Evolutionary conservation across 2,113 vertebrate genomes (phyloP), one percentile per base, ranked within the genome.

Genomic region (Ictidomys tridecemlineatus): DNA sequence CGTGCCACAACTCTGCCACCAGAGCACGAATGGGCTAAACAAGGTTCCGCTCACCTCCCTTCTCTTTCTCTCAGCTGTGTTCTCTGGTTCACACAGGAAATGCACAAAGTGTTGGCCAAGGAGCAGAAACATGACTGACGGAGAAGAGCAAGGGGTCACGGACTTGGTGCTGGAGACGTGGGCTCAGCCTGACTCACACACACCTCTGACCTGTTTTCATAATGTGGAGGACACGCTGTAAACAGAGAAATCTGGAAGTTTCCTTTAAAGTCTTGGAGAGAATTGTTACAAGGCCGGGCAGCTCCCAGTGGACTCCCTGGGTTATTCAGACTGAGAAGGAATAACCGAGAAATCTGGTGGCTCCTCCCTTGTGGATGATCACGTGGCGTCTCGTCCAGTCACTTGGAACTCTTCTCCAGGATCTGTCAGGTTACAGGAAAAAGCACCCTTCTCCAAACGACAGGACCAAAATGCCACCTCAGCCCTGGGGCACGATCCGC

Each of bases 211-310:
- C 79, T 70, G 87, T 78, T 78, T 97, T 94, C 13, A 61, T 85
- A 17, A 63, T 72, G n/a, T 77, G 70, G 53, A 84, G 83, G 77
- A 72, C 39, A 85, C 90, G 94, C 94, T 76, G 78, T 78, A 48
- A 96, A 96, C 93, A 95, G 94, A 94, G 89, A 90, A 56, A 73
- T 86, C 90, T 85, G 51, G 97, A 96, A 76, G 74, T 80, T 97
- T 97, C 96, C 97, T 98, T 98, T 97, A 95, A 89, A 96, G 95
- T 96, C 97, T 95, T 93, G 89, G 92, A 85, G 90, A 53, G 72
- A 80, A 70, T 85, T 96, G 93, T 95, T 91, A 96, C 78, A 58
- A 77, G 96, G 92, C 84, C 95, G 10, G 77, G 63, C 91, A 4
- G 8, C 7, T 24, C 32, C 58, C 63, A 18, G 39, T 22, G 7